A percentile compares a stretch with the other conserved stretches of the same genome.
These are phyloP conservation scores for Papilio xuthus DNA, from an alignment of 1,140 invertebrate species.

Conservation along the genomic window DNA sequence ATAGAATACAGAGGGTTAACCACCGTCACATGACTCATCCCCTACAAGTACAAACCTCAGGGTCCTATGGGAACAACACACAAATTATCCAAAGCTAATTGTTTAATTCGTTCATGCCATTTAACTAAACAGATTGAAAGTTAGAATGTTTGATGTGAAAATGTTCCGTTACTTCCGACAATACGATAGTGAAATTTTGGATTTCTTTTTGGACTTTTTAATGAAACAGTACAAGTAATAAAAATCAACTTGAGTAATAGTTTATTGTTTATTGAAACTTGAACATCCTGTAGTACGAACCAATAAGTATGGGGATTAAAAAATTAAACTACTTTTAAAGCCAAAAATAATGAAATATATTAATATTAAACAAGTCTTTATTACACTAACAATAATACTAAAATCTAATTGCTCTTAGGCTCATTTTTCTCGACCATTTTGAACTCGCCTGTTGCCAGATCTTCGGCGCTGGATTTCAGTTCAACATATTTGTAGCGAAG, in stretches of 20 bases:
- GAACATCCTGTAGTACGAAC: background rate
- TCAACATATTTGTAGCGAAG: conserved; percentile 86
- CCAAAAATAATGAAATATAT: conserved; percentile 13
- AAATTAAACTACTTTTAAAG: conserved; percentile 1
- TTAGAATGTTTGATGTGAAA: conserved; percentile 34
- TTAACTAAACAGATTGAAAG: conserved; percentile 73
- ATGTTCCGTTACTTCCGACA: background rate
- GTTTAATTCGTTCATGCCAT: conserved; percentile 75
- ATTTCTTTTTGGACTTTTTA: too few species aligned
- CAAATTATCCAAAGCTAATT: conserved; percentile 77
- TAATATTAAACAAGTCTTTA: conserved; percentile 35
- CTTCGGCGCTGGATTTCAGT: conserved; percentile 61
- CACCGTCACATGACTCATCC: conserved; percentile 58
- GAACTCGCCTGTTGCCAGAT: conserved; percentile 63
- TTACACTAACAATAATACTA: conserved; percentile 23
- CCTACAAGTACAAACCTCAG: conserved; percentile 39
- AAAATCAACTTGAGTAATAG: too few species aligned
- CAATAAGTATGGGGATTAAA: background rate
- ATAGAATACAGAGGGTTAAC: conserved; percentile 57
- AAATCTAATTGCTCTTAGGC: conserved; percentile 39
- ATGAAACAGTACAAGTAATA: too few species aligned
- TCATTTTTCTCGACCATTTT: conserved; percentile 52
- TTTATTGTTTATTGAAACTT: too few species aligned
- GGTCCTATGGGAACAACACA: conserved; percentile 76
- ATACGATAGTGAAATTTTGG: background rate